Evolutionary conservation across 2,113 vertebrate genomes (phyloP).

Genomic region (Hippocampus comes): DNA sequence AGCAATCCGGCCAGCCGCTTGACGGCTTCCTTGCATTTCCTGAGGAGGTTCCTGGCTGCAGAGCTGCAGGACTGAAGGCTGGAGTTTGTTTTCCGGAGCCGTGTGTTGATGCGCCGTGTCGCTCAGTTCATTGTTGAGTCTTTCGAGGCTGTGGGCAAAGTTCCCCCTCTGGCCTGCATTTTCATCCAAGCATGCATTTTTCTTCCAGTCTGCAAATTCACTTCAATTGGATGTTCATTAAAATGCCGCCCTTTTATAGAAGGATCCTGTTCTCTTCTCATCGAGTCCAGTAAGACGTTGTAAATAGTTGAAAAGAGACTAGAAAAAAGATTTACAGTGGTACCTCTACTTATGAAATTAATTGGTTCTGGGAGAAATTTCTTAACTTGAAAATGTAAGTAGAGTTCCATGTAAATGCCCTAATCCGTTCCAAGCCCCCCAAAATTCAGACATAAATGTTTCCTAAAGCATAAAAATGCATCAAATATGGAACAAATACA

Average conservation of each 20-base stretch:
- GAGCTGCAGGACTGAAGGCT: not conserved
- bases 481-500: no score
- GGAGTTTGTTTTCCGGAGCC: not conserved
- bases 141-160: not conserved
- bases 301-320: no score
- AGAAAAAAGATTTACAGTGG: no score
- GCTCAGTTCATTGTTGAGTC: not conserved
- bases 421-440: no score
- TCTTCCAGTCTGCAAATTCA: not conserved
- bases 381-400: no score
- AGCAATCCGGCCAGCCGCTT: not conserved
- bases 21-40: not conserved
- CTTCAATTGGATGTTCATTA: not conserved
- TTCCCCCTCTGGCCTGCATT: not conserved
- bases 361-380: no score
- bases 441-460: no score
- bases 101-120: not conserved
- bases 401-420: no score
- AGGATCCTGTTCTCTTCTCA: not conserved
- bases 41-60: not conserved
- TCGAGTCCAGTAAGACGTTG: no score
- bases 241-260: not conserved
- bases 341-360: no score
- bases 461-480: no score
- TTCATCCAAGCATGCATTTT: not conserved